Percentiles rank a stretch among this genome's conserved stretches.
Evolutionary conservation across 1,140 invertebrate species (phyloP).

Genomic region (Brachionus paranguensis): DNA sequence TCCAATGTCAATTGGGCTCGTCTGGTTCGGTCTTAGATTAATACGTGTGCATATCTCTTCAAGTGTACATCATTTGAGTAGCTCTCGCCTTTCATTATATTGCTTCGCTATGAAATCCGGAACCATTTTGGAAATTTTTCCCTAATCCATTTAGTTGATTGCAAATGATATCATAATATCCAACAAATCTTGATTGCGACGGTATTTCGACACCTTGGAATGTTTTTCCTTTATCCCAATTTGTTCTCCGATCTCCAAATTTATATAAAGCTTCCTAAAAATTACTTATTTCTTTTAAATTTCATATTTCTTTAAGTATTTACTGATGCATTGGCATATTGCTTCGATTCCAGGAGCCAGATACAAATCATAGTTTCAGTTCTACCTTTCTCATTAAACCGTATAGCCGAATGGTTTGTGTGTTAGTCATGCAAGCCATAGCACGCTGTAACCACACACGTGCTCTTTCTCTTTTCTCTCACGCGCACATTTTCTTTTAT

Average conservation of each 20-base stretch:
- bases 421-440: too few relatives aligned
- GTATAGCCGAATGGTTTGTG: too few relatives aligned
- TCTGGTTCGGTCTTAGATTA: too few relatives aligned
- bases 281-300: not conserved
- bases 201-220: slow-evolving; percentile 62
- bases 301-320: not conserved
- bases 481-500: too few relatives aligned
- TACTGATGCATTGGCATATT: not conserved
- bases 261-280: slow-evolving; percentile 57
- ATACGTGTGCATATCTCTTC: too few relatives aligned
- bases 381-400: slow-evolving; percentile 54
- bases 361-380: slow-evolving; percentile 62
- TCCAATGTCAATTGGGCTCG: too few relatives aligned
- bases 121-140: too few relatives aligned
- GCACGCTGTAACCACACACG: too few relatives aligned
- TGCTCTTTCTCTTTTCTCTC: too few relatives aligned
- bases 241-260: slow-evolving; percentile 60
- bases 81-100: too few relatives aligned
- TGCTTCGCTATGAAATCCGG: too few relatives aligned
- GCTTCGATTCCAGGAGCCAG: slow-evolving; percentile 58
- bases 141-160: slow-evolving; percentile 49
- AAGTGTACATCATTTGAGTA: too few relatives aligned
- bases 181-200: slow-evolving; percentile 59
- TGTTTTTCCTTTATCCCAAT: slow-evolving; percentile 56
- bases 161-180: slow-evolving; percentile 59